Evolutionary conservation across 2,113 vertebrate genomes (phyloP), one percentile per base, ranked within the genome.

Genomic region (Pao palembangensis): DNA sequence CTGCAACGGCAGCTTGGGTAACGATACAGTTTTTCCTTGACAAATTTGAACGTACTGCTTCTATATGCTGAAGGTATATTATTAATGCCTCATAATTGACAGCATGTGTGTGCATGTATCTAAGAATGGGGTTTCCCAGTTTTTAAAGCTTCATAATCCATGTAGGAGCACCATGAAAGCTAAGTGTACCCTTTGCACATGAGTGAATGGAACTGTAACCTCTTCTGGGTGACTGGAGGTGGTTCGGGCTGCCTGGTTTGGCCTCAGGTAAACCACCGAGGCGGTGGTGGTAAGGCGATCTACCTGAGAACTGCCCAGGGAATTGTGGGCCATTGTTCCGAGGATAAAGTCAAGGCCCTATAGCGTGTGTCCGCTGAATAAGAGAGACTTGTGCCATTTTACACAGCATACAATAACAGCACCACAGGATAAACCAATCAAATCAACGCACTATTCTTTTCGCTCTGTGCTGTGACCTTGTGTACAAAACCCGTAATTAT

Each of bases 301-400:
- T 79, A 89, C 84, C 85, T 87, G 87, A 88, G 87, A 88, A 89
- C 75, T 75, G 76, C 79, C 81, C 74, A 83, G 88, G 90, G 90
- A 89, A 84, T 87, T 81, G 82, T 69, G 67, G 41, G 57, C 55
- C 67, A 86, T 91, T 91, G 87, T 90, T 68, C n/a, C 0, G 43
- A 38, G 51, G 34, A 82, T 73, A 86, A 87, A 89, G 66, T 55
- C 68, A 58, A 50, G 69, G 80, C 80, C 81, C 83, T 83, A 43
- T 78, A 82, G 88, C 88, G 84, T 89, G 89, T 84, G 88, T 67
- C 87, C 51, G 19, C 69, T 91, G 87, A 91, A 91, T 85, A 79
- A 79, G 65, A 89, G 75, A 83, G 88, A 89, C 85, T 84, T 88
- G 87, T 87, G 75, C 81, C 76, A 80, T 88, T 89, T 90, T 84